Conservation (phyloP, 2,797 vertebrate species). For the Phataginus tetradactyla region DNA sequence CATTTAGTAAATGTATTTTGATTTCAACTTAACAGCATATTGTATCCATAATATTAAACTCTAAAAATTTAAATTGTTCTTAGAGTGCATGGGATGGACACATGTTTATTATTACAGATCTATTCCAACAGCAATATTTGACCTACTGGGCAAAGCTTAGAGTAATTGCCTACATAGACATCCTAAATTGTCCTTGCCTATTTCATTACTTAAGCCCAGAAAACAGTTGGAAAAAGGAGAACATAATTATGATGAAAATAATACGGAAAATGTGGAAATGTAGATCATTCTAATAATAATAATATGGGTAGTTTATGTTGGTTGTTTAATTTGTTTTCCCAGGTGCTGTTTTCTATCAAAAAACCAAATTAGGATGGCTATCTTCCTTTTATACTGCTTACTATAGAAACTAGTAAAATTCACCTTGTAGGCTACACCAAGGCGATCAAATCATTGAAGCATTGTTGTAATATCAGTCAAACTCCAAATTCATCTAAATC, state of each 20-base stretch:
- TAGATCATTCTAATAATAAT: neutral
- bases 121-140: neutral
- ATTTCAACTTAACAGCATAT: neutral
- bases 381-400: neutral
- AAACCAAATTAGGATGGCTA: neutral
- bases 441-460: neutral
- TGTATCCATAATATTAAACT: neutral
- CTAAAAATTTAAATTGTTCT: neutral
- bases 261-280: neutral
- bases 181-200: neutral
- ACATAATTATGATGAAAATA: neutral
- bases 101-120: neutral
- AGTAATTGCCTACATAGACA: neutral
- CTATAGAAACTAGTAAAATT: neutral
- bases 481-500: conserved; percentile 7
- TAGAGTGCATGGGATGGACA: neutral
- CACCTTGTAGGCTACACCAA: neutral
- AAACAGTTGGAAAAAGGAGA: neutral
- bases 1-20: neutral
- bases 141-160: neutral
- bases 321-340: neutral
- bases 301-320: neutral
- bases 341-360: neutral
- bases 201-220: neutral
- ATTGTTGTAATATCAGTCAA: neutral